Evolutionary conservation across 2,797 vertebrate genomes (phyloP).

Genomic region (Xerus rutilus): DNA sequence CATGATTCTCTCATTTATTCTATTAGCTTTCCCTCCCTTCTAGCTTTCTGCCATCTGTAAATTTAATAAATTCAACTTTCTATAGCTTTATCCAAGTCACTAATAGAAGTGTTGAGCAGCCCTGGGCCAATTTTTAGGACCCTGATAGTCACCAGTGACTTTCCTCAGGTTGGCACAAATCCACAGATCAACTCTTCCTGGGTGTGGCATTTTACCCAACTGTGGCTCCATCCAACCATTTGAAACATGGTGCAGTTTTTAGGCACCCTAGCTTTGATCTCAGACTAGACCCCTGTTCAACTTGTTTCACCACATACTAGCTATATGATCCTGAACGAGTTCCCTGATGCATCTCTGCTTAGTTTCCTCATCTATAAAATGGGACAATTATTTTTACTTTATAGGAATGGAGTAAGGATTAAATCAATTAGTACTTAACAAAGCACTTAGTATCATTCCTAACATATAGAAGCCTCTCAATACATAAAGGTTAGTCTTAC

Average conservation of each 20-base stretch:
- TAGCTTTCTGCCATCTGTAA: constrained; percentile 46
- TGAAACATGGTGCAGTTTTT: not conserved
- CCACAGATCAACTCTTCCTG: not conserved
- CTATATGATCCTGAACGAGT: not conserved
- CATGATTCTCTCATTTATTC: not conserved
- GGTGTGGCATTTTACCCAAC: not conserved
- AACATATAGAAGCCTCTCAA: not conserved
- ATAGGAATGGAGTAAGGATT: not conserved
- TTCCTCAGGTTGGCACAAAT: not conserved
- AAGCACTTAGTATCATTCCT: not conserved
- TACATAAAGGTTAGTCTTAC: not conserved
- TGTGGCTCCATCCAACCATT: not conserved
- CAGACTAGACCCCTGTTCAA: not conserved
- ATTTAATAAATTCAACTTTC: constrained; percentile 22
- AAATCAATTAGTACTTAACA: constrained; percentile 20
- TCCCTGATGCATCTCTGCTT: not conserved
- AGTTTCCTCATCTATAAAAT: constrained; percentile 47
- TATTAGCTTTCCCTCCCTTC: not conserved
- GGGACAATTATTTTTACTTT: not conserved
- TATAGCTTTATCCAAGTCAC: constrained; percentile 7
- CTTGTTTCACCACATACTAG: not conserved
- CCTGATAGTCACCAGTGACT: not conserved
- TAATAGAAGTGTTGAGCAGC: constrained; percentile 42
- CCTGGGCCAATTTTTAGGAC: not conserved
- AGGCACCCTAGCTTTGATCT: not conserved